Conservation (phyloP, 2,113 vertebrate species). For the Chaetura pelagica region DNA sequence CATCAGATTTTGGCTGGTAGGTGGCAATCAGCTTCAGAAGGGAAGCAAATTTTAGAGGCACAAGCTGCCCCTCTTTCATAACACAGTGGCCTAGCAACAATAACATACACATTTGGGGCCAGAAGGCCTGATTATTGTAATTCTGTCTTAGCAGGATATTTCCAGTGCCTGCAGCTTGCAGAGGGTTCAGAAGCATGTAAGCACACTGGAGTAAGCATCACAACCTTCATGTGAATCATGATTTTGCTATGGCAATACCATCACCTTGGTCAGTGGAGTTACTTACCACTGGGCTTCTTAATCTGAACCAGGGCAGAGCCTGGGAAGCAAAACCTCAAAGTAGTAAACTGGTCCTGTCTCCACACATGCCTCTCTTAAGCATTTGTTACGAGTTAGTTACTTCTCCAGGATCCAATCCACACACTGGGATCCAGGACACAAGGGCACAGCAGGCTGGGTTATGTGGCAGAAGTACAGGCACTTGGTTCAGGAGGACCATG, state of each 20-base stretch:
- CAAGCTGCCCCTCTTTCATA: background rate
- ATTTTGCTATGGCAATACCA: background rate
- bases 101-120: background rate
- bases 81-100: background rate
- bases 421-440: background rate
- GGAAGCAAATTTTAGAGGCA: slow-evolving; percentile 16
- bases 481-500: background rate
- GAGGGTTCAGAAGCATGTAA: background rate
- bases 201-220: accelerated
- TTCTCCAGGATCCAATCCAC: background rate
- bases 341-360: background rate
- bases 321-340: background rate
- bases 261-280: background rate
- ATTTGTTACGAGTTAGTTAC: background rate
- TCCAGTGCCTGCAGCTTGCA: background rate
- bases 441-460: background rate
- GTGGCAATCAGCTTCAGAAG: background rate
- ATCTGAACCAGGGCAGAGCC: background rate
- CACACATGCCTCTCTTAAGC: background rate
- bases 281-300: background rate
- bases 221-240: background rate
- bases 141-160: background rate
- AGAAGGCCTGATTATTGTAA: background rate
- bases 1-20: slow-evolving; percentile 5
- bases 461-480: background rate